A percentile compares a stretch with the other conserved stretches of the same genome.
Conservation (phyloP, 2,797 vertebrate genomes). For the Sebastes jordani region DNA sequence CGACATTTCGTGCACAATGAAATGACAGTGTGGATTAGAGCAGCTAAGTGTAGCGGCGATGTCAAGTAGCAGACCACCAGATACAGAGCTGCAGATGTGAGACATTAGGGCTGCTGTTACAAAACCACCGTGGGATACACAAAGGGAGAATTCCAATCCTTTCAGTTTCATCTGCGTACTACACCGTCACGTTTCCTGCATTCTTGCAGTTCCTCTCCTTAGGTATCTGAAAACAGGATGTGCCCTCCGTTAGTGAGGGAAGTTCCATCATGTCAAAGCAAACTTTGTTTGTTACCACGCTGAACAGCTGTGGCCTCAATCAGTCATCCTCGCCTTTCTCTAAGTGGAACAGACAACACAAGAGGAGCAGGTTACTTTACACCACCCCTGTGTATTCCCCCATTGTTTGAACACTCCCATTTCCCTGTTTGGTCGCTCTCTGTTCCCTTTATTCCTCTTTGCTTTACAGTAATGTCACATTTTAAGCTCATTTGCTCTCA, state of each 20-base stretch:
- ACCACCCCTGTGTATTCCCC: slow-evolving; percentile 22
- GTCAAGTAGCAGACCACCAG: neutral
- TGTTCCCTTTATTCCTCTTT: slow-evolving; percentile 12
- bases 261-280: slow-evolving; percentile 59
- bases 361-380: slow-evolving; percentile 49
- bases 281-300: slow-evolving; percentile 62
- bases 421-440: slow-evolving; percentile 14
- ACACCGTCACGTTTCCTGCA: slow-evolving; percentile 37
- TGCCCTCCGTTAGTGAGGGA: slow-evolving; percentile 48
- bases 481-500: slow-evolving; percentile 41
- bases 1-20: slow-evolving; percentile 28
- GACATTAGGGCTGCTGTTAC: neutral
- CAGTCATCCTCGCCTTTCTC: slow-evolving; percentile 64
- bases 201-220: slow-evolving; percentile 32
- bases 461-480: slow-evolving; percentile 36
- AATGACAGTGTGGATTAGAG: slow-evolving; percentile 34
- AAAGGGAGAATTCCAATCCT: slow-evolving; percentile 4
- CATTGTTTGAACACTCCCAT: slow-evolving; percentile 35
- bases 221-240: slow-evolving; percentile 65
- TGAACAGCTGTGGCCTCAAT: slow-evolving; percentile 74
- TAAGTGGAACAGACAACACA: slow-evolving; percentile 65
- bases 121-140: neutral
- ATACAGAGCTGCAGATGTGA: neutral
- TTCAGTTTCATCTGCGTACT: slow-evolving; percentile 33
- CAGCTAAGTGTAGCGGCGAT: slow-evolving; percentile 14